Percentiles rank a stretch among this genome's conserved stretches.
Conservation (phyloP, 2,888 invertebrate species). For the Drosophila sordidula region DNA sequence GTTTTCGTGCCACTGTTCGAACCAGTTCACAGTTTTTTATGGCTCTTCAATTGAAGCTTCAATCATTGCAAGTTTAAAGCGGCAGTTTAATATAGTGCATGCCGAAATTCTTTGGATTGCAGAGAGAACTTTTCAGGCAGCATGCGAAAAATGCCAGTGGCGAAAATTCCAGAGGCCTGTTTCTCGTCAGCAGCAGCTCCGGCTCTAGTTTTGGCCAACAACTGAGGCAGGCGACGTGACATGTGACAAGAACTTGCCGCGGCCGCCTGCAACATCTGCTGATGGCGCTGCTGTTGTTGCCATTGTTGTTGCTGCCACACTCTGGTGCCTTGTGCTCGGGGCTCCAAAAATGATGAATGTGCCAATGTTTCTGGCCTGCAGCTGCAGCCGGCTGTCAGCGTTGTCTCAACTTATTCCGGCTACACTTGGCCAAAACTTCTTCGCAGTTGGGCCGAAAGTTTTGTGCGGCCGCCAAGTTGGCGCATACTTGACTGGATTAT, state of each 20-base stretch:
- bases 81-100: slow-evolving; percentile 30
- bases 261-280: slow-evolving; percentile 70
- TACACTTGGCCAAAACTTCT: slow-evolving; percentile 69
- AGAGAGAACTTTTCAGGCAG: slow-evolving; percentile 48
- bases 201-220: slow-evolving; percentile 13
- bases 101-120: slow-evolving; percentile 31
- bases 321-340: slow-evolving; percentile 38
- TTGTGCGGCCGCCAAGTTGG: slow-evolving; percentile 67
- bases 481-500: slow-evolving; percentile 57
- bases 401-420: slow-evolving; percentile 44
- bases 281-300: slow-evolving; percentile 24
- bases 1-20: neutral
- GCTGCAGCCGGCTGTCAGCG: slow-evolving; percentile 26
- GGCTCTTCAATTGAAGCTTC: slow-evolving; percentile 5
- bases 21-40: neutral
- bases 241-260: slow-evolving; percentile 79
- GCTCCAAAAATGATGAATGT: slow-evolving; percentile 74
- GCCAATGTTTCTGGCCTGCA: slow-evolving; percentile 69
- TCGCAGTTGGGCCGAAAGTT: slow-evolving; percentile 54
- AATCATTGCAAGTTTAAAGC: slow-evolving; percentile 33
- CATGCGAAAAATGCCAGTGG: slow-evolving; percentile 44
- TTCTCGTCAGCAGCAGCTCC: slow-evolving; percentile 34
- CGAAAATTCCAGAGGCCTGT: slow-evolving; percentile 47
- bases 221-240: slow-evolving; percentile 69
- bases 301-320: slow-evolving; percentile 27